Evolutionary conservation across 2,113 vertebrate genomes (phyloP).

Genomic region (Scopus umbretta): DNA sequence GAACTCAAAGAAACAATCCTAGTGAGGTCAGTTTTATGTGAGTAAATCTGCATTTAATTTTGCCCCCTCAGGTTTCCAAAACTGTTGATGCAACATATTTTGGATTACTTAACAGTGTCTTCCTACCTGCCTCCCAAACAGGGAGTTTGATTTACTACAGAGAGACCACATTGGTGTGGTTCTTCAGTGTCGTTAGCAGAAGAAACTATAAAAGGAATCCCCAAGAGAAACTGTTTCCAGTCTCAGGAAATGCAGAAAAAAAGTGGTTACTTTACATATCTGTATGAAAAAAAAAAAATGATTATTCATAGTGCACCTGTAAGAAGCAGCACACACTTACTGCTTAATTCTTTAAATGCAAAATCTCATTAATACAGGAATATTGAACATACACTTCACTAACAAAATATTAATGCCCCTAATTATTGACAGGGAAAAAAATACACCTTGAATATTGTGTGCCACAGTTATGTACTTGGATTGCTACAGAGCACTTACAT

Average conservation of each 20-base stretch:
- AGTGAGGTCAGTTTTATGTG: neutral
- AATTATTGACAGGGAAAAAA: neutral
- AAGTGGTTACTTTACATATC: conserved; percentile 60
- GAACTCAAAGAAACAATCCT: neutral
- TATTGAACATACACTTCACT: neutral
- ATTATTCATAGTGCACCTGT: conserved; percentile 64
- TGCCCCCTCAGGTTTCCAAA: neutral
- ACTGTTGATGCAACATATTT: conserved; percentile 7
- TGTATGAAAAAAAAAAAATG: conserved; percentile 37
- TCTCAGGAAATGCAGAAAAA: conserved; percentile 67
- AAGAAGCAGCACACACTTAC: neutral
- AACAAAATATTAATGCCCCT: conserved; percentile 30
- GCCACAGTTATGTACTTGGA: neutral
- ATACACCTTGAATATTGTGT: neutral
- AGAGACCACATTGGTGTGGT: conserved; percentile 64
- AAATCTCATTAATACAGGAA: conserved; percentile 17
- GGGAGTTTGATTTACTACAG: conserved; percentile 71
- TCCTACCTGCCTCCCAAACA: conserved; percentile 54
- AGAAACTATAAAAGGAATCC: conserved; percentile 77
- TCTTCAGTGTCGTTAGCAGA: conserved; percentile 69
- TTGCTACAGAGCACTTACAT: neutral
- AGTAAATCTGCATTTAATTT: neutral
- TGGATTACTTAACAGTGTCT: conserved; percentile 55
- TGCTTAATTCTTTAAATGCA: conserved; percentile 34
- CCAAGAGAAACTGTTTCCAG: conserved; percentile 71